Conservation (phyloP, 2,888 invertebrate species). For the Dendrolimus pini region DNA sequence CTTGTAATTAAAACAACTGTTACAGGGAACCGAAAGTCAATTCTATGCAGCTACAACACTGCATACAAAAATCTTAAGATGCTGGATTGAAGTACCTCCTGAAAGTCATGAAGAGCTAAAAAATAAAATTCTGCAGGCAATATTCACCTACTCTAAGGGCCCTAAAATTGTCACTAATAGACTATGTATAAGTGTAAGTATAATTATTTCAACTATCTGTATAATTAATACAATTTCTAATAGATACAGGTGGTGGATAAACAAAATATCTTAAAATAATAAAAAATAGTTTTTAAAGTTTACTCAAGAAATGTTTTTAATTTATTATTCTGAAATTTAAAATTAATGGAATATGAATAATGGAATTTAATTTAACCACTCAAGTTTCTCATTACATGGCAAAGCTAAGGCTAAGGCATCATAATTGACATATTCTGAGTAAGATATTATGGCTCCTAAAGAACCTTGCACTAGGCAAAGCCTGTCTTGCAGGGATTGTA, state of each 20-base stretch:
- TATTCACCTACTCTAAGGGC: conserved; percentile 85
- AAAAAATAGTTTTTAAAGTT: neutral
- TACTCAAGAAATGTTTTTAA: too few species aligned
- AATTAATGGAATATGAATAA: too few species aligned
- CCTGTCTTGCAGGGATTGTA: too few species aligned
- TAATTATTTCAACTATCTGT: neutral
- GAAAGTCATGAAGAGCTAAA: conserved; percentile 86
- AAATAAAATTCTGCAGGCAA: conserved; percentile 85
- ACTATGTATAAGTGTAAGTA: conserved; percentile 90
- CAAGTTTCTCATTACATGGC: too few species aligned
- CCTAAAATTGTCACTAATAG: conserved; percentile 91
- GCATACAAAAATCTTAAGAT: conserved; percentile 90
- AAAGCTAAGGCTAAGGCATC: too few species aligned
- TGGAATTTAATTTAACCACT: too few species aligned
- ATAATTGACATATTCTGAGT: too few species aligned
- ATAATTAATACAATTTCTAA: neutral
- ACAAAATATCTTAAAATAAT: neutral
- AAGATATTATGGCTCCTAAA: too few species aligned
- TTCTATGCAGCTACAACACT: conserved; percentile 95
- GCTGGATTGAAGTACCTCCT: conserved; percentile 90
- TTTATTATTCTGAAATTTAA: too few species aligned
- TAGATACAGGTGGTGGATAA: neutral
- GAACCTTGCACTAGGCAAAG: too few species aligned
- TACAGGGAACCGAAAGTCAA: conserved; percentile 90
- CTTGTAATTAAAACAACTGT: neutral